Evolutionary conservation across 2,113 vertebrate species (phyloP).

Genomic region (Gymnorhina tibicen): DNA sequence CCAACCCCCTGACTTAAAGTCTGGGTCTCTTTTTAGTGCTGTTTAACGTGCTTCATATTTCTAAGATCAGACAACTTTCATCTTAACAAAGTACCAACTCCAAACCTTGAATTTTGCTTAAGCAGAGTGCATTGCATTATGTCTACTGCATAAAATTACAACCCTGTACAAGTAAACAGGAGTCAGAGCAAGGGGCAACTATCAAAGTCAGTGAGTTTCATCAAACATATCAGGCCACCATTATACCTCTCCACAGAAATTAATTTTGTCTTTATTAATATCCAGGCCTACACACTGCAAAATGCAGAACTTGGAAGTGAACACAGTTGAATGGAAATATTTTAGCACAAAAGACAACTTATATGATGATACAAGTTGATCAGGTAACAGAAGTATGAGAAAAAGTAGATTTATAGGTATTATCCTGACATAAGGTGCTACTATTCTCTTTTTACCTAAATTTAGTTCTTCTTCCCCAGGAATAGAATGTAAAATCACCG

Average conservation of each 20-base stretch:
- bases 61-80: not conserved
- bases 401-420: not conserved
- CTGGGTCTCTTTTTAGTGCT: not conserved
- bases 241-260: not conserved
- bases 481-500: not conserved
- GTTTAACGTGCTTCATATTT: not conserved
- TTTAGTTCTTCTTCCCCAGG: not conserved
- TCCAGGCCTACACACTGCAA: not conserved
- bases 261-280: not conserved
- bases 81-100: not conserved
- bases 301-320: not conserved
- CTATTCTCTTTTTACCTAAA: not conserved
- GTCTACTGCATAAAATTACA: not conserved
- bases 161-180: not conserved
- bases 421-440: not conserved
- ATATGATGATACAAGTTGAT: not conserved
- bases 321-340: not conserved
- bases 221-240: not conserved
- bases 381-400: not conserved
- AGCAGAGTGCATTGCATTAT: not conserved
- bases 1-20: not conserved
- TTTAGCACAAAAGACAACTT: not conserved
- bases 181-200: not conserved
- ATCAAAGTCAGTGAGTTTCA: not conserved
- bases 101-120: not conserved